Evolutionary conservation across 2,113 vertebrate species (phyloP).

Genomic region (Chlamydotis undulata): DNA sequence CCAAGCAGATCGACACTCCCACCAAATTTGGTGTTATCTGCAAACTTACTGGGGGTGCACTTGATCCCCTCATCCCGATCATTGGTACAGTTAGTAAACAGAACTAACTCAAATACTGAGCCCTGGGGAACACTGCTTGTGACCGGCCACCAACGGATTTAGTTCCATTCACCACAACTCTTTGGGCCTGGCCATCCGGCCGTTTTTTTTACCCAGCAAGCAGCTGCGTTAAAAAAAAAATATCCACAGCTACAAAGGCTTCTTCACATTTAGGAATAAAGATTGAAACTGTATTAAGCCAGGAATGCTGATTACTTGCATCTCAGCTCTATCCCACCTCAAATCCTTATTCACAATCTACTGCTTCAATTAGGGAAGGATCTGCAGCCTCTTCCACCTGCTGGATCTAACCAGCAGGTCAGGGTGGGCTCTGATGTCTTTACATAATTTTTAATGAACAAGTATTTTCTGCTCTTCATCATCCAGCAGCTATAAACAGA

Average conservation of each 20-base stretch:
- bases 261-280: background rate
- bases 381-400: background rate
- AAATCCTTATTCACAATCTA: background rate
- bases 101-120: background rate
- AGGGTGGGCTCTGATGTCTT: background rate
- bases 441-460: background rate
- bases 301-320: background rate
- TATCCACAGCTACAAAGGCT: background rate
- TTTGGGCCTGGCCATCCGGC: background rate
- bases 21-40: background rate
- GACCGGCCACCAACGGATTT: rapidly evolving
- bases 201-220: background rate
- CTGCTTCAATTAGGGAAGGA: background rate
- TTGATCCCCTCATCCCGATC: rapidly evolving
- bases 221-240: background rate
- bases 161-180: background rate
- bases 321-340: background rate
- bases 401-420: background rate
- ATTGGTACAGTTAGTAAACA: background rate
- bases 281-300: background rate
- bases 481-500: background rate
- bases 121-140: background rate
- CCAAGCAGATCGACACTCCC: background rate
- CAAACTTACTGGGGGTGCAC: background rate
- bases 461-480: background rate